Base-by-base conservation (phyloP, 2,113 vertebrate species). In the Echinops telfairi region DNA sequence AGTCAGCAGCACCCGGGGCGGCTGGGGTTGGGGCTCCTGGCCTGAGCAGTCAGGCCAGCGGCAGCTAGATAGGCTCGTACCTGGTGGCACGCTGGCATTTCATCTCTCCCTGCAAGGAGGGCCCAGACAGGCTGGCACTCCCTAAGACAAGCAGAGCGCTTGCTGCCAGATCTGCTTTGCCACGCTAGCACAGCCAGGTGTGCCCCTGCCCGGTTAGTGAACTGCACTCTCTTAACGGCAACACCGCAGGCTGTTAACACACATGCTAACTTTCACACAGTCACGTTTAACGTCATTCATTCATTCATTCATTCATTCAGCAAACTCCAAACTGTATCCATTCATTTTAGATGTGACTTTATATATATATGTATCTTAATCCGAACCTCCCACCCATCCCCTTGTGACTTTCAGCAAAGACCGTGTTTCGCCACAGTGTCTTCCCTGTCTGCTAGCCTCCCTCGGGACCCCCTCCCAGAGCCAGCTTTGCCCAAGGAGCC, bases 341-440 rank as follows among this genome's bases (percentile, higher is more conserved):
- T 80, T 90, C 2, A 20, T 80, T 38, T 12, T 75, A 81, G 73
- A 73, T 16, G 38, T 29, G 20, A 25, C 58, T 89, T 83, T 89
- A 75, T 79, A 14, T 84, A 81, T 53, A 14, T 12, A 53, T 53
- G 10, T 40, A 40, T 40, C 40, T 40, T 40, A 9, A 14, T 77
- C 66, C 38, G 64, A 86, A 80, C 58, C 71, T 29, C 95, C 17
- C 12, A 73, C 77, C 36, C 60, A 27, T n/a, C 78, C 88, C 36
- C 53, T 66, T 82, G 85, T 93, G 90, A 90, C 47, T 64, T 86
- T 88, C 79, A 89, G 84, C 82, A 36, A 86, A 88, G 58, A 84
- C 43, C 89, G 68, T 80, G 25, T 95, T 89, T 95, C 38, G 68
- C 73, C 47, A 95, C 83, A 77, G 93, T 36, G 90, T 92, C 43